These are phyloP conservation scores for Orchestes rusci DNA, from an alignment of 2,888 invertebrate species.

Conservation along the genomic window DNA sequence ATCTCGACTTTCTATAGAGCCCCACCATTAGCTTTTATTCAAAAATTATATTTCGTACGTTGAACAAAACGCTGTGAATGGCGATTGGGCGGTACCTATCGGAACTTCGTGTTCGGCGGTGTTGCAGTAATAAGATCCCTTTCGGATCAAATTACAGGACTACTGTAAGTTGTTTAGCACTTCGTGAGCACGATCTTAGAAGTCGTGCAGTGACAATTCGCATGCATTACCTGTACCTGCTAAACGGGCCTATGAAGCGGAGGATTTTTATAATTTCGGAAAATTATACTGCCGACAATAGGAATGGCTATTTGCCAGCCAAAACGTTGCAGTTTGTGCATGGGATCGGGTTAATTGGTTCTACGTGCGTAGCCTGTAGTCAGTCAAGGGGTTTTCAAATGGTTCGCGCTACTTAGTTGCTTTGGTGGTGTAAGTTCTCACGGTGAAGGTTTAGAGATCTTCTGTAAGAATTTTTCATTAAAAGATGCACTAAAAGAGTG, in stretches of 20 bases:
- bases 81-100: constrained; percentile 19
- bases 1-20: constrained; percentile 12
- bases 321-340: too few species aligned
- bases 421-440: too few species aligned
- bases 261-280: constrained; percentile 23
- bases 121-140: constrained; percentile 22
- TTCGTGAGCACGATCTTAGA: constrained; percentile 25
- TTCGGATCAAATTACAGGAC: constrained; percentile 25
- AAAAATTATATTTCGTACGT: constrained; percentile 14
- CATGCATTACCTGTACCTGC: constrained; percentile 17
- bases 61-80: constrained; percentile 15
- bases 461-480: too few species aligned
- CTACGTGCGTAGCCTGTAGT: too few species aligned
- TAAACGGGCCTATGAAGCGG: constrained; percentile 22
- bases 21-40: constrained; percentile 19
- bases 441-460: too few species aligned
- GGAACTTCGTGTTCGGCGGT: constrained; percentile 23
- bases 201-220: constrained; percentile 26
- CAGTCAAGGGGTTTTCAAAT: too few species aligned
- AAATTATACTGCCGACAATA: constrained; percentile 21
- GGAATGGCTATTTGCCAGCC: too few species aligned
- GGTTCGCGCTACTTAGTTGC: too few species aligned
- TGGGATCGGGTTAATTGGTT: too few species aligned
- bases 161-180: constrained; percentile 24
- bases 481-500: too few species aligned